Conservation (phyloP, 2,113 vertebrate genomes). For the Empidonax traillii region DNA sequence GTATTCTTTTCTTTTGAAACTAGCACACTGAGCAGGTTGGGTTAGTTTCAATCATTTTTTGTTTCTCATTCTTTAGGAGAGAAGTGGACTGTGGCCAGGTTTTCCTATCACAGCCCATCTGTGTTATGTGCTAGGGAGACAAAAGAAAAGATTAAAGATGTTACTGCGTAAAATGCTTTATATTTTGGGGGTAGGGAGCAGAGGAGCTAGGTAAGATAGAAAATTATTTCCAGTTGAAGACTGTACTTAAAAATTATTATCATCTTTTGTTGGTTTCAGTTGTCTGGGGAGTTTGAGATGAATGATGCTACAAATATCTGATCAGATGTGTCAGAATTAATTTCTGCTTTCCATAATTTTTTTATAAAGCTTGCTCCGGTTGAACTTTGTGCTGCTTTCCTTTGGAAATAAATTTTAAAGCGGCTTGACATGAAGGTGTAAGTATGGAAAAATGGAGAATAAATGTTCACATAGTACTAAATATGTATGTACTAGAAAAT, state of each 20-base stretch:
- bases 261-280: slow-evolving; percentile 56
- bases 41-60: neutral
- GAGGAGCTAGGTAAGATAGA: slow-evolving; percentile 13
- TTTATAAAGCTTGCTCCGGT: slow-evolving; percentile 13
- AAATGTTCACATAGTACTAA: neutral
- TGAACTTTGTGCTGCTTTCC: slow-evolving; percentile 62
- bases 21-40: neutral
- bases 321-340: slow-evolving; percentile 71
- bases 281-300: slow-evolving; percentile 62
- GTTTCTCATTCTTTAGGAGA: slow-evolving; percentile 60
- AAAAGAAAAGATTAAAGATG: slow-evolving; percentile 67
- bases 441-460: slow-evolving; percentile 19
- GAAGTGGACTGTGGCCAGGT: slow-evolving; percentile 57
- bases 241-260: slow-evolving; percentile 57
- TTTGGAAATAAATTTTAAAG: slow-evolving; percentile 59
- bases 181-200: neutral
- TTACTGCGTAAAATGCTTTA: slow-evolving; percentile 40
- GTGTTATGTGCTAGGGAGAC: slow-evolving; percentile 53
- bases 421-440: slow-evolving; percentile 35
- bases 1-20: slow-evolving; percentile 13
- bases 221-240: slow-evolving; percentile 70
- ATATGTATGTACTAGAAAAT: slow-evolving; percentile 35
- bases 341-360: slow-evolving; percentile 59
- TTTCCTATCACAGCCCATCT: slow-evolving; percentile 61
- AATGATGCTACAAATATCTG: slow-evolving; percentile 69